Evolutionary conservation across 1,140 invertebrate genomes (phyloP).

Genomic region (Pomacea maculata): DNA sequence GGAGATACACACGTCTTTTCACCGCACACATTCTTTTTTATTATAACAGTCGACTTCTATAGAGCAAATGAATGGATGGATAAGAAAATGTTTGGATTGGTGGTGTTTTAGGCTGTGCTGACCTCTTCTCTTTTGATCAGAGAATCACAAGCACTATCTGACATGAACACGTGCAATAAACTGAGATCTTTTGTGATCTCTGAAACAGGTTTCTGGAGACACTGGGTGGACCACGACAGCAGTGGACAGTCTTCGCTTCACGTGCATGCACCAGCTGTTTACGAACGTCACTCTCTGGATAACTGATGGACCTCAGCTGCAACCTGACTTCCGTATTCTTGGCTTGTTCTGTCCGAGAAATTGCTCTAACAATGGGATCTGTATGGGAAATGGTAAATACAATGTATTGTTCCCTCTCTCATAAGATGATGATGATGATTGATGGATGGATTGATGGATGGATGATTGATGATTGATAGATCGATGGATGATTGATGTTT

Average conservation of each 20-base stretch:
- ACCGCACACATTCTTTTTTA: no score
- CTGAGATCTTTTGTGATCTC: not conserved
- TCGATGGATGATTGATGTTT: no score
- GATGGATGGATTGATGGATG: no score
- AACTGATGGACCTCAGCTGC: not conserved
- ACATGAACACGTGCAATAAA: not conserved
- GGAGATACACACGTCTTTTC: no score
- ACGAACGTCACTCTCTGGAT: conserved; percentile 33
- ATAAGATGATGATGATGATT: not conserved
- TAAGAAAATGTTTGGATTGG: no score
- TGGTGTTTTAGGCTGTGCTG: no score
- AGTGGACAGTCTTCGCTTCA: conserved; percentile 27
- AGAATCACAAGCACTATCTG: no score
- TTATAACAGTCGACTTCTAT: no score
- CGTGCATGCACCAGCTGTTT: conserved; percentile 26
- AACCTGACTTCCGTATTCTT: conserved; percentile 13
- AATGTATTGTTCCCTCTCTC: not conserved
- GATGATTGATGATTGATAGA: no score
- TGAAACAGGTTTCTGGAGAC: conserved; percentile 36
- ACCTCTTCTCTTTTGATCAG: no score
- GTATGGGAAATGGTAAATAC: conserved; percentile 22
- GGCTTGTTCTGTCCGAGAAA: conserved; percentile 27
- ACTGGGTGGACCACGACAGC: conserved; percentile 29
- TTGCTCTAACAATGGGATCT: conserved; percentile 34
- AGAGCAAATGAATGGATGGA: no score